Evolutionary conservation across 2,113 vertebrate genomes (phyloP), one percentile per base, ranked within the genome.

Genomic region (Oceanodroma tethys): DNA sequence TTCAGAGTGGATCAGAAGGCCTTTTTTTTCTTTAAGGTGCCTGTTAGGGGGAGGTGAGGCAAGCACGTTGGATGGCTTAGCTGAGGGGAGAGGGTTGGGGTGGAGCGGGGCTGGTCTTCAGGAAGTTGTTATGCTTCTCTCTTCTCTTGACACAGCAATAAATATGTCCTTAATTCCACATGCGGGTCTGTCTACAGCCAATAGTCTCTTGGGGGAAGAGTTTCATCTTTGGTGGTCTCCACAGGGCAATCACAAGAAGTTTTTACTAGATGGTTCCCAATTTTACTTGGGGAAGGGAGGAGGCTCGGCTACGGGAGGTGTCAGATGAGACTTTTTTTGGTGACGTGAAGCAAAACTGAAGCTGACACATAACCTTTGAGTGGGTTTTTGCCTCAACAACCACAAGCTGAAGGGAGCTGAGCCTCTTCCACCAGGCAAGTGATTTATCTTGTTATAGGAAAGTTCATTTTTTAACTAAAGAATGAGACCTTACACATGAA

Each of bases 1-100:
- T 97, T 96, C 97, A 95, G 73, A 75, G 71, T 3, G 52, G 87
- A 92, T 94, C 83, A 88, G 84, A 70, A 76, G 22, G 74, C 16
- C 3, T 47, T 43, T 66, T 34, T 21, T 66, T 70, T 16, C 23
- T 96, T 94, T 78, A 86, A 96, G 86, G 53, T 95, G 73, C 76
- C 84, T 96, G 95, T 97, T 97, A 67, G 5, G 43, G 82, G 91
- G 58, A 97, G 86, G 92, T 93, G 96, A 97, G 97, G 91, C 82
- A 95, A 97, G 95, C 59, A n/a, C n/a, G 76, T 78, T 93, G 85
- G 74, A 32, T 81, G 94, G 91, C 75, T 95, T 93, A 81, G 81
- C 32, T 60, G 36, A 1, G 47, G 50, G 70, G 56, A 34, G 30
- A 93, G 21, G 32, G 21, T 56, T 71, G 42, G 22, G 43, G 20